Percentiles rank a stretch among this genome's conserved stretches.
Conservation (phyloP, 2,797 vertebrate genomes). For the Gouania willdenowi region DNA sequence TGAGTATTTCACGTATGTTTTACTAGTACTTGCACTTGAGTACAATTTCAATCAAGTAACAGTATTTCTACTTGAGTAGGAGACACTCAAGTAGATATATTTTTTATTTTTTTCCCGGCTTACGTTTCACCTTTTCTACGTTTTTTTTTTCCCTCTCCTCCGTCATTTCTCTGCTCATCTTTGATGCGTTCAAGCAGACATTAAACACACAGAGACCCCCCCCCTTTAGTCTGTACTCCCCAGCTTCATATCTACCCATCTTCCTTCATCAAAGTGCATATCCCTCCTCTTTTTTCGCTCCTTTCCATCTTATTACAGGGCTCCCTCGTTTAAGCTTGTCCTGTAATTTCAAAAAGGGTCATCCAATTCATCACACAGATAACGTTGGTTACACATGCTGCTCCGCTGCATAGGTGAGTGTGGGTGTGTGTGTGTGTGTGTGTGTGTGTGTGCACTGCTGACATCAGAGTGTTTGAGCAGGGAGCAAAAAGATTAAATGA, state of each 20-base stretch:
- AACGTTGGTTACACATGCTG: slow-evolving; percentile 22
- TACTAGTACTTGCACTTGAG: too few species aligned
- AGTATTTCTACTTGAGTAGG: too few species aligned
- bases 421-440: slow-evolving; percentile 13
- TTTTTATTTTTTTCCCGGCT: too few species aligned
- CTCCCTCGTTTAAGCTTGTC: slow-evolving; percentile 33
- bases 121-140: too few species aligned
- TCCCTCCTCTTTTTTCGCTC: not conserved
- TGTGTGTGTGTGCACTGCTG: slow-evolving; percentile 10
- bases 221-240: not conserved
- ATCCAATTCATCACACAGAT: slow-evolving; percentile 55
- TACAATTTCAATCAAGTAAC: too few species aligned
- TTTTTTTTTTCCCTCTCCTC: slow-evolving; percentile 23
- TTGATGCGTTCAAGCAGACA: too few species aligned
- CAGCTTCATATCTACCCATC: not conserved
- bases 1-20: too few species aligned
- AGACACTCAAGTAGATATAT: too few species aligned
- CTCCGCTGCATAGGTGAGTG: slow-evolving; percentile 19
- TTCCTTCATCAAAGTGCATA: slow-evolving; percentile 15
- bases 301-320: slow-evolving; percentile 30
- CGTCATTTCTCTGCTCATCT: not conserved
- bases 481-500: slow-evolving; percentile 21
- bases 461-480: slow-evolving; percentile 13
- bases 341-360: slow-evolving; percentile 45
- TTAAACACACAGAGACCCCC: slow-evolving; percentile 1